phyloP scores from a whole-genome alignment of 2,888 invertebrate genomes.

The Sturmia bella region DNA sequence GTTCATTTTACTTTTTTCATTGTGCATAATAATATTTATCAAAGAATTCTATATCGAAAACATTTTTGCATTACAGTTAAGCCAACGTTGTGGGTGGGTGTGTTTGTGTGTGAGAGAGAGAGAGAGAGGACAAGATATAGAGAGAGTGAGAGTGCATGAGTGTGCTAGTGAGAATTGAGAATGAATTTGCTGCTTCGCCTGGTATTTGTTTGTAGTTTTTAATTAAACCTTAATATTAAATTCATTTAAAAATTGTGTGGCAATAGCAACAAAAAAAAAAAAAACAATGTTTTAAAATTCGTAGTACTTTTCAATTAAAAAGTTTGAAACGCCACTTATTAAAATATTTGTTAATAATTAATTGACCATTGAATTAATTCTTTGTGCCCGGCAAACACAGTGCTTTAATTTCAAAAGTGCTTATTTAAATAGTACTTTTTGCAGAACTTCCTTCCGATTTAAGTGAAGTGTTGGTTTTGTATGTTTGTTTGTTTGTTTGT shows the following conservation, averaged over 20 bases:
- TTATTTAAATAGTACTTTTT: not conserved
- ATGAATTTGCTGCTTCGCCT: not conserved
- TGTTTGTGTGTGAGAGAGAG: not conserved
- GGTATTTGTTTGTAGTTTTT: constrained; percentile 15
- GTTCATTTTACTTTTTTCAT: not conserved
- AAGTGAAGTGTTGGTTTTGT: no score
- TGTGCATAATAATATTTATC: constrained; percentile 52
- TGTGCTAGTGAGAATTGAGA: no score
- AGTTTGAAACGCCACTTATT: constrained; percentile 52
- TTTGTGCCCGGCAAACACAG: not conserved
- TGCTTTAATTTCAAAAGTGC: not conserved
- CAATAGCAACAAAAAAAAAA: constrained; percentile 22
- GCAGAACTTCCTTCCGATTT: not conserved
- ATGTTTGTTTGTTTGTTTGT: no score
- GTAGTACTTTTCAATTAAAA: constrained; percentile 63
- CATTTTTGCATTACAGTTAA: constrained; percentile 9
- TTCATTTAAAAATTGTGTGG: constrained; percentile 14
- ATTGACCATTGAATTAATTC: constrained; percentile 51
- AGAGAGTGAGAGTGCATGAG: not conserved
- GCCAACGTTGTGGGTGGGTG: not conserved
- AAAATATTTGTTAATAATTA: constrained; percentile 61
- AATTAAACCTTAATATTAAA: constrained; percentile 50
- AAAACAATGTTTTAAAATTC: constrained; percentile 14
- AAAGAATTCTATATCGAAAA: constrained; percentile 40
- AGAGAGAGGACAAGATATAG: no score